Conservation (phyloP, 2,113 vertebrate species). For the Neogale vison region DNA sequence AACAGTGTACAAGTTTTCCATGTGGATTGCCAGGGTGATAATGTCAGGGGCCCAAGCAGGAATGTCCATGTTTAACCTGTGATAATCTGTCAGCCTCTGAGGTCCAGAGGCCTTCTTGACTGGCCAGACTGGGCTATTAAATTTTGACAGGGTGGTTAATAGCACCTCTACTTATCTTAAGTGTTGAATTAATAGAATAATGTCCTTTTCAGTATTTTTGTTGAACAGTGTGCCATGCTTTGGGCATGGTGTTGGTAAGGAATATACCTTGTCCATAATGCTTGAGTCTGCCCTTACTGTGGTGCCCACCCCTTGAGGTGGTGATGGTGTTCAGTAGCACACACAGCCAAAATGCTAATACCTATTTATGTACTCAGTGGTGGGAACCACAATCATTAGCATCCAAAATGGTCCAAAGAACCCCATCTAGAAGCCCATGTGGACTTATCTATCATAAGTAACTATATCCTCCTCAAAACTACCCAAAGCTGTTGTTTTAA, state of each 20-base stretch:
- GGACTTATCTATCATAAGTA: neutral
- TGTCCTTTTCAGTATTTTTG: neutral
- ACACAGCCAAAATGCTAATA: neutral
- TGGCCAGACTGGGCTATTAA: neutral
- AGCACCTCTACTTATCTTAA: neutral
- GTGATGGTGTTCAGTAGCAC: neutral
- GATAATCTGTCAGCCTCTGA: neutral
- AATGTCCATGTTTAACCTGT: neutral
- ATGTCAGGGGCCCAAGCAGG: neutral
- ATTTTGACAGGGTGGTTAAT: neutral
- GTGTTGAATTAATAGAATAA: slow-evolving; percentile 3
- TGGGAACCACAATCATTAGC: neutral
- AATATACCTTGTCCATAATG: neutral
- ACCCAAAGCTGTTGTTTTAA: neutral
- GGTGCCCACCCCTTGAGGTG: neutral
- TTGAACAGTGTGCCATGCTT: neutral
- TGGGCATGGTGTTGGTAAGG: neutral
- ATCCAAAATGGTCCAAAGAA: neutral
- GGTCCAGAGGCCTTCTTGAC: neutral
- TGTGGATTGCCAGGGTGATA: neutral
- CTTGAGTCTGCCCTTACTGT: neutral
- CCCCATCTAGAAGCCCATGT: neutral
- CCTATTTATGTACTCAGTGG: neutral
- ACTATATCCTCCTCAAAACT: neutral
- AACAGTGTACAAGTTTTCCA: neutral